Base-by-base conservation (phyloP, 64 coral and sea anemone genomes). In the Exaiptasia diaphana region DNA sequence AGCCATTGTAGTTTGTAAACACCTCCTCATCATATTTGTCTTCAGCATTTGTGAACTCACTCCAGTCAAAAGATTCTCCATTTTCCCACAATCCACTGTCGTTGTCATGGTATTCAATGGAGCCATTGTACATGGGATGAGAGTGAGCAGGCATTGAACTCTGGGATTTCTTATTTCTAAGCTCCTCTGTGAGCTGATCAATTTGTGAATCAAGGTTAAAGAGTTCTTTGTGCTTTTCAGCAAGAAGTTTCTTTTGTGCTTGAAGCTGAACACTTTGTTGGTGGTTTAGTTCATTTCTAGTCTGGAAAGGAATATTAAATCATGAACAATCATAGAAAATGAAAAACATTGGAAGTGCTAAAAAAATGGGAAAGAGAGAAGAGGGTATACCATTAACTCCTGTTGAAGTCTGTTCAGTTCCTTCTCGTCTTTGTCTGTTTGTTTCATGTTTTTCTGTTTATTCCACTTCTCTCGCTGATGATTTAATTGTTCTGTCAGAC, bases 251-350 rank as follows among this genome's bases (percentile, higher is more conserved):
- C 72, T 94, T 94, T 12, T 94, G 91, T 12, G 86, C 74, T 48
- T 85, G 86, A 24, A 94, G 81, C 37, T 94, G 91, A 27, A 94
- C 86, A 37, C 91, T 94, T 34, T 94, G 91, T 35, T 94, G 91
- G 29, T 94, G 91, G 62, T 94, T 94, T 1, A 94, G 40, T 41
- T 94, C 91, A 46, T 94, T 94, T 32, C 91, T 78, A 13, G 81
- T 85, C 91, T 94, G 34, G 22, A 76, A 77, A 39, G 60, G 50
- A 5, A 33, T 54, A 58, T 25, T 27, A 30, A 46, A 22, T 6
- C 0, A 71, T 4, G 7, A 77, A 8, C 34, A 1, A 36, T 76
- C 35, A 49, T 10, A 62, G 28, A 9, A 4, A 13, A 32, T 58
- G 11, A 29, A 27, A 18, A 48, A 15, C 31, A 34, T 35, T 5